Percentiles rank a stretch among this genome's conserved stretches.
Evolutionary conservation across 2,797 vertebrate genomes (phyloP).

Genomic region (Sitta carolinensis): DNA sequence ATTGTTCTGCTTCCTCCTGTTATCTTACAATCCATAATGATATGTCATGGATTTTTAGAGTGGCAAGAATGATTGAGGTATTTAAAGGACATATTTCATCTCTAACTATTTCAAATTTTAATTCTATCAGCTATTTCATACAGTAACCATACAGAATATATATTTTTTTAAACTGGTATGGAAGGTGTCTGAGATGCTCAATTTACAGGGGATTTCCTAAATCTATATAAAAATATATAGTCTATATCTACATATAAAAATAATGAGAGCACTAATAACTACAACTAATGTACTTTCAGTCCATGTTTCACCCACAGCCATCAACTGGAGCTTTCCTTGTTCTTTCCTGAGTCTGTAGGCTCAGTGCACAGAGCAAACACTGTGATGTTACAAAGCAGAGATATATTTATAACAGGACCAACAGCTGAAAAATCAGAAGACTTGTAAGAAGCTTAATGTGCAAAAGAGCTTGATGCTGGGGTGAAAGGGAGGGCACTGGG

Average conservation of each 20-base stretch:
- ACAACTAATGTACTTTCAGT: not conserved
- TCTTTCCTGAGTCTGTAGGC: not conserved
- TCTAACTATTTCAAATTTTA: not conserved
- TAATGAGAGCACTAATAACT: not conserved
- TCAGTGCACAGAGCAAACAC: not conserved
- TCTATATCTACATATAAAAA: not conserved
- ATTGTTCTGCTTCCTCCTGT: not conserved
- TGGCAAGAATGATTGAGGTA: not conserved
- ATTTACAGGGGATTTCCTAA: not conserved
- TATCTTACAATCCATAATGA: fast-evolving
- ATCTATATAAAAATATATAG: not conserved
- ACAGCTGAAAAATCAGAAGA: constrained; percentile 42
- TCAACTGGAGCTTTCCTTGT: not conserved
- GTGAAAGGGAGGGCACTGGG: constrained; percentile 61
- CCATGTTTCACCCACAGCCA: not conserved
- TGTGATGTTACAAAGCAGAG: not conserved
- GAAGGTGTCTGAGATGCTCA: not conserved
- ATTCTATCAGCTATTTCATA: not conserved
- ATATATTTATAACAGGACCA: constrained; percentile 26
- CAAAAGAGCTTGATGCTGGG: constrained; percentile 39
- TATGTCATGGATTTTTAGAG: not conserved
- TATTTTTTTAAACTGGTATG: not conserved
- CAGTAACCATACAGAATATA: not conserved
- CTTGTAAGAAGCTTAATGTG: constrained; percentile 59
- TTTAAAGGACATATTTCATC: not conserved